Conservation (phyloP, 92 coral and sea anemone genomes). For the Nematostella vectensis region DNA sequence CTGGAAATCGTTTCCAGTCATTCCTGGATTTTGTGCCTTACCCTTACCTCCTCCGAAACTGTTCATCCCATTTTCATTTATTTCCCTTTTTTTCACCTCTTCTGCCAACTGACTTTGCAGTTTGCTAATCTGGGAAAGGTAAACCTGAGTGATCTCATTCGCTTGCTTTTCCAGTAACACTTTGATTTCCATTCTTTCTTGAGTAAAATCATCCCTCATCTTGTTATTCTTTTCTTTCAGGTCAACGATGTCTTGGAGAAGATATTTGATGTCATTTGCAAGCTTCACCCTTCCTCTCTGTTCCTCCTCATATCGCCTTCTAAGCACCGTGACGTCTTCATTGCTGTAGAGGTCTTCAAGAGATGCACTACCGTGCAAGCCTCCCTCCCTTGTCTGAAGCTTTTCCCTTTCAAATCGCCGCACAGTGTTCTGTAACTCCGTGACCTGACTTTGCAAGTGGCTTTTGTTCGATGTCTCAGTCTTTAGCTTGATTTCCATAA, state of each 20-base stretch:
- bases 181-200: constrained; percentile 75
- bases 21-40: background rate
- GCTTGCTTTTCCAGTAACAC: constrained; percentile 75
- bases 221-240: constrained; percentile 60
- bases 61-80: constrained; percentile 16
- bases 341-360: constrained; percentile 24
- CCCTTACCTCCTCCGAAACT: constrained; percentile 3
- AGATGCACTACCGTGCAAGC: constrained; percentile 11
- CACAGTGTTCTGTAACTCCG: constrained; percentile 53
- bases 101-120: constrained; percentile 60
- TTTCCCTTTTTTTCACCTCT: constrained; percentile 46
- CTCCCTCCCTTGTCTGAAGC: constrained; percentile 39
- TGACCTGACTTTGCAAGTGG: constrained; percentile 43
- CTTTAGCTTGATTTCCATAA: constrained; percentile 51
- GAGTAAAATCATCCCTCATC: constrained; percentile 59
- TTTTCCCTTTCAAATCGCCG: constrained; percentile 56
- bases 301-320: constrained; percentile 64
- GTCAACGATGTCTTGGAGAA: constrained; percentile 65
- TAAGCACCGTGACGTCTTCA: constrained; percentile 46
- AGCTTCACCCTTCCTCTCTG: constrained; percentile 51
- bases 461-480: constrained; percentile 40
- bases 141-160: constrained; percentile 67
- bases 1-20: constrained; percentile 14
- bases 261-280: constrained; percentile 68
- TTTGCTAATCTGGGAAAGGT: constrained; percentile 60